Evolutionary conservation across 2,797 vertebrate genomes (phyloP).

Genomic region (Gymnothorax reevesii): DNA sequence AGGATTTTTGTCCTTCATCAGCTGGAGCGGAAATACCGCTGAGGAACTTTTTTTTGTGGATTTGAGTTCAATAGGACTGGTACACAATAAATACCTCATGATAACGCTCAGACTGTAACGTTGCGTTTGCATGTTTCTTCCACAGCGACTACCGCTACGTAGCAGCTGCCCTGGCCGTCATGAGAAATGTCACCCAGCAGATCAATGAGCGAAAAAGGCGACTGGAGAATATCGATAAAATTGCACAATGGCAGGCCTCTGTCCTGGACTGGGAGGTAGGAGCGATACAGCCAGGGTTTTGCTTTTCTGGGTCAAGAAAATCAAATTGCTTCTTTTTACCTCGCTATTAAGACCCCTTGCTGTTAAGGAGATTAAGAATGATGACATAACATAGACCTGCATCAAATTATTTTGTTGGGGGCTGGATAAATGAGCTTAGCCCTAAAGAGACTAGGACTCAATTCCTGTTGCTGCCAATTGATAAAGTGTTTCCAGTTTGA

Average conservation of each 20-base stretch:
- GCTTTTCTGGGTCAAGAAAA: background rate
- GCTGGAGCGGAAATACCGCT: background rate
- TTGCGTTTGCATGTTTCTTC: background rate
- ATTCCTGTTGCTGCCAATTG: no score
- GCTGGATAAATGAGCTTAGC: background rate
- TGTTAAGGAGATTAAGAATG: background rate
- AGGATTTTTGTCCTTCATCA: background rate
- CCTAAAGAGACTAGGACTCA: background rate
- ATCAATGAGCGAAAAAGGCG: constrained; percentile 97
- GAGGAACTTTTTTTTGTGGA: background rate
- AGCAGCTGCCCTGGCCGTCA: constrained; percentile 94
- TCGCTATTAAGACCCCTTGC: background rate
- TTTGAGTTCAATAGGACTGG: background rate
- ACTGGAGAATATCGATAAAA: constrained; percentile 98
- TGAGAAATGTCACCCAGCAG: constrained; percentile 98
- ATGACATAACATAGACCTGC: background rate
- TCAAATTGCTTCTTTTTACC: background rate
- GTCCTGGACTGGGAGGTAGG: constrained; percentile 97
- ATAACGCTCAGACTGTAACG: no score
- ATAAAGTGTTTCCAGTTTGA: no score
- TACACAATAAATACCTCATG: background rate
- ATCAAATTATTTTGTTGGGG: background rate
- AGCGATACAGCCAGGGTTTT: background rate
- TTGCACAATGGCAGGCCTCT: constrained; percentile 97
- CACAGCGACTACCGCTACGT: constrained; percentile 90